Percentiles rank a stretch among this genome's conserved stretches.
Conservation (phyloP, 2,888 invertebrate species). For the Diarsia brunnea region DNA sequence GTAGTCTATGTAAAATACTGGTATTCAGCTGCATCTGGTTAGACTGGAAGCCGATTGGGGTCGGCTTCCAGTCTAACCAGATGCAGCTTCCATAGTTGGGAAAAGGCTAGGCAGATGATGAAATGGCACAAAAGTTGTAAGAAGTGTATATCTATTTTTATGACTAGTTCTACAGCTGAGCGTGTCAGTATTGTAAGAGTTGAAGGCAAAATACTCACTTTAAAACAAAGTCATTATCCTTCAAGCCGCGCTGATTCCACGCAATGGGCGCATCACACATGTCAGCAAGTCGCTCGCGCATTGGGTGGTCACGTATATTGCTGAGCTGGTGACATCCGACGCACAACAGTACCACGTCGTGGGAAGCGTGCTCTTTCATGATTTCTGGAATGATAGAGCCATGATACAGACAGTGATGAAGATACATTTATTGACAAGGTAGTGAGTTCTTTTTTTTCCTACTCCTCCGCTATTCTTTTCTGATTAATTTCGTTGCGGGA, state of each 20-base stretch:
- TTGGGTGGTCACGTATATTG: constrained; percentile 91
- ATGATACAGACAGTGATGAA: neutral
- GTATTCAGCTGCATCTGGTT: too few species aligned
- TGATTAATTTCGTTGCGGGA: too few species aligned
- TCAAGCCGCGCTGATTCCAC: constrained; percentile 48
- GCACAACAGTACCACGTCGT: constrained; percentile 95
- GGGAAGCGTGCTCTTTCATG: constrained; percentile 95
- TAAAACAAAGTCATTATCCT: constrained; percentile 76
- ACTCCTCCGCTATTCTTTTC: too few species aligned
- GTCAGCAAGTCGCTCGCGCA: constrained; percentile 91
- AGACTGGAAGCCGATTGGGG: too few species aligned
- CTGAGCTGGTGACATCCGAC: constrained; percentile 93
- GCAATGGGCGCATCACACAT: constrained; percentile 87
- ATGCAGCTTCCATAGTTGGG: too few species aligned
- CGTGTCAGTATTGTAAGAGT: neutral
- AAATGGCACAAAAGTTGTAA: too few species aligned
- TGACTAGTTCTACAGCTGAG: neutral
- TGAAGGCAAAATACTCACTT: constrained; percentile 70
- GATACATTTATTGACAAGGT: neutral
- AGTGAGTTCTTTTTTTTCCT: too few species aligned
- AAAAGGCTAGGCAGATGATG: too few species aligned
- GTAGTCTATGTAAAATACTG: too few species aligned
- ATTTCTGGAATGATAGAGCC: constrained; percentile 82
- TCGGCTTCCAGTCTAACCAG: too few species aligned
- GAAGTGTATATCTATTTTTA: too few species aligned